Conservation (phyloP, 2,113 vertebrate genomes). For the Pterophyllum scalare region DNA sequence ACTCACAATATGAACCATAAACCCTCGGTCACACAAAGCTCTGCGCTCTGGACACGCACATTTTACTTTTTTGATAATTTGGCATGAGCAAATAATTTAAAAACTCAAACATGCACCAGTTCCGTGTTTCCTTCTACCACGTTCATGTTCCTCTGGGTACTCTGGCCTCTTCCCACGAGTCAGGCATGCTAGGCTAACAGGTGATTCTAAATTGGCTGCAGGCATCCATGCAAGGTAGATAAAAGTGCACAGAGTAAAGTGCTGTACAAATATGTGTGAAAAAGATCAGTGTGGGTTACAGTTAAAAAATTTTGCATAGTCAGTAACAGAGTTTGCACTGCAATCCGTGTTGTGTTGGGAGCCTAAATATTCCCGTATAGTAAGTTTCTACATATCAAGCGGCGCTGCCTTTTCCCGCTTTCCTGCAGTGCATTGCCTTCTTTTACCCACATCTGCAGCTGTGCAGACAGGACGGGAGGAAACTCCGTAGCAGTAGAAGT, state of each 20-base stretch:
- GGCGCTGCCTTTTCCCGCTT: no score
- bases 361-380: no score
- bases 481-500: no score
- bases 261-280: no score
- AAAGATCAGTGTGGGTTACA: not conserved
- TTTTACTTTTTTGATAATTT: not conserved
- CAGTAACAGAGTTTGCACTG: not conserved
- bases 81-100: no score
- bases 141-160: not conserved
- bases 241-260: not conserved
- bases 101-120: no score
- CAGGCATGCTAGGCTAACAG: not conserved
- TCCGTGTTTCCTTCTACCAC: no score
- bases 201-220: not conserved
- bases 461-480: no score
- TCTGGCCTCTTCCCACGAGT: not conserved
- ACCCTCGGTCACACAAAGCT: not conserved
- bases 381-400: no score
- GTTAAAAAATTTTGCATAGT: not conserved
- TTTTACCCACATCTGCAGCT: no score
- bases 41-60: not conserved
- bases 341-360: not conserved
- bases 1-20: not conserved
- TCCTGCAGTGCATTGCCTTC: no score
- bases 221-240: not conserved